Evolutionary conservation across 2,113 vertebrate species (phyloP).

Genomic region (Sebastes fasciatus): DNA sequence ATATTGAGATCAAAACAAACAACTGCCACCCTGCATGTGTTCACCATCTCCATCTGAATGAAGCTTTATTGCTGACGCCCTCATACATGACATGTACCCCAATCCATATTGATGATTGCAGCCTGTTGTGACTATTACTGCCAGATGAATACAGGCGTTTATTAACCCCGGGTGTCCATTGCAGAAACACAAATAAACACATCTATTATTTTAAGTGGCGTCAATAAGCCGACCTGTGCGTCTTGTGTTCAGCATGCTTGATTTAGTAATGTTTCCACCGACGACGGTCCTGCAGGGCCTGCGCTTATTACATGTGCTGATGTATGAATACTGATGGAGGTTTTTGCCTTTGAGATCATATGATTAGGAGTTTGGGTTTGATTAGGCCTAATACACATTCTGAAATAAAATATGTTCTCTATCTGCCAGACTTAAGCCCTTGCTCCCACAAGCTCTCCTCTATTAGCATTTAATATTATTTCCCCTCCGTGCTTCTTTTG

Average conservation of each 20-base stretch:
- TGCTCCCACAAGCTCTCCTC: conserved; percentile 48
- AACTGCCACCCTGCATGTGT: not conserved
- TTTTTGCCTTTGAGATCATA: conserved; percentile 52
- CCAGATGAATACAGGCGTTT: conserved; percentile 66
- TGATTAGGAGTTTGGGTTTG: conserved; percentile 51
- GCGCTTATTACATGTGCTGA: conserved; percentile 32
- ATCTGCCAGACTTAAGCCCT: conserved; percentile 41
- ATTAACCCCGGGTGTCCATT: conserved; percentile 59
- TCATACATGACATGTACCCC: conserved; percentile 39
- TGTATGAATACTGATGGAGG: conserved; percentile 43
- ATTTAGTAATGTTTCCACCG: conserved; percentile 61
- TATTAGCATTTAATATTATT: conserved; percentile 64
- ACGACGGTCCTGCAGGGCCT: conserved; percentile 49
- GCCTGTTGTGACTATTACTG: conserved; percentile 57
- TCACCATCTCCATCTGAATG: conserved; percentile 5
- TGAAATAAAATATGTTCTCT: conserved; percentile 47
- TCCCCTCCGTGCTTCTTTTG: conserved; percentile 48
- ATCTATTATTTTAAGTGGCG: conserved; percentile 69
- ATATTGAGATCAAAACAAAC: not conserved
- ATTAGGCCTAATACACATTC: conserved; percentile 49
- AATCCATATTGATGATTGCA: conserved; percentile 67
- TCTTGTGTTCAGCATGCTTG: conserved; percentile 42
- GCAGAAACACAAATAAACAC: conserved; percentile 52
- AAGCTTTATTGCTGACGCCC: conserved; percentile 15
- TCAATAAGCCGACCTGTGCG: conserved; percentile 61